phyloP scores from a whole-genome alignment of 2,113 vertebrate species.

The Periophthalmodon schlosseri region DNA sequence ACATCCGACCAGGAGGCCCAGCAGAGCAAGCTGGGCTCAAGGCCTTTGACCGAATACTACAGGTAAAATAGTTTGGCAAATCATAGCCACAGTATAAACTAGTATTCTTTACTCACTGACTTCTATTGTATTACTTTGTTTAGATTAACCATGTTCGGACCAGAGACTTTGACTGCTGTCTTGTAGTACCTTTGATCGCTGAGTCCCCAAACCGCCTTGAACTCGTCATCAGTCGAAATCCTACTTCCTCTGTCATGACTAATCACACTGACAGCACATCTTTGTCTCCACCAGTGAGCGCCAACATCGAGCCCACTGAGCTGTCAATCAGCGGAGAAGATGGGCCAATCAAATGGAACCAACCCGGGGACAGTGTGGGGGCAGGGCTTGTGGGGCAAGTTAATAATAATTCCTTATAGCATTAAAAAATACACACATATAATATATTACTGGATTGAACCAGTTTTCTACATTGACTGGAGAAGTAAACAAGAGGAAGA shows the following conservation, averaged over 20 bases:
- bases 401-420: slow-evolving; percentile 91
- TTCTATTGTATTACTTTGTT: slow-evolving; percentile 27
- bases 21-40: slow-evolving; percentile 88
- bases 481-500: neutral
- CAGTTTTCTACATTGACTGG: slow-evolving; percentile 33
- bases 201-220: slow-evolving; percentile 97
- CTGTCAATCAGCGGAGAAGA: slow-evolving; percentile 52
- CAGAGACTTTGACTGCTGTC: slow-evolving; percentile 98
- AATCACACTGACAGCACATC: slow-evolving; percentile 59
- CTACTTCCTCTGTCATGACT: slow-evolving; percentile 75
- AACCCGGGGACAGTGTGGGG: slow-evolving; percentile 72
- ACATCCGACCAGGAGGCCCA: slow-evolving; percentile 88
- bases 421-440: slow-evolving; percentile 30
- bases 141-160: slow-evolving; percentile 96
- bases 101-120: neutral
- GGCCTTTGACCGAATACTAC: slow-evolving; percentile 90
- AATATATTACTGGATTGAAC: slow-evolving; percentile 32
- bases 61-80: slow-evolving; percentile 76
- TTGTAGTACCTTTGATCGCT: slow-evolving; percentile 95
- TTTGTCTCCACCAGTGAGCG: slow-evolving; percentile 50
- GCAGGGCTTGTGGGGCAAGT: slow-evolving; percentile 66
- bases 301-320: slow-evolving; percentile 47
- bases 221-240: slow-evolving; percentile 94
- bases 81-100: neutral
- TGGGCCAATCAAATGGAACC: slow-evolving; percentile 77